Evolutionary conservation across 2,888 invertebrate species (phyloP).

Genomic region (Candidula unifasciata): DNA sequence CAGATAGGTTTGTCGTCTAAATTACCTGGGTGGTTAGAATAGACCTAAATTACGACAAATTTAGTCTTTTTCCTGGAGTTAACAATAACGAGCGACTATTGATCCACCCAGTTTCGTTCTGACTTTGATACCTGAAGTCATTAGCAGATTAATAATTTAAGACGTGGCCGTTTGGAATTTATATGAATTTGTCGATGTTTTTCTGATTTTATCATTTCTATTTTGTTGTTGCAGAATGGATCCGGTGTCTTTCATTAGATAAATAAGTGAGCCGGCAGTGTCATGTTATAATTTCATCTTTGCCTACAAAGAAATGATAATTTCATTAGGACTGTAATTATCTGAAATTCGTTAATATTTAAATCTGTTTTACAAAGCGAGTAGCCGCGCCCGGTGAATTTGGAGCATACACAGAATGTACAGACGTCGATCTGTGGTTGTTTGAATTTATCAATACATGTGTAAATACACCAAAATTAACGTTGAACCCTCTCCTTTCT

Average conservation of each 20-base stretch:
- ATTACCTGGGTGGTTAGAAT: constrained; percentile 12
- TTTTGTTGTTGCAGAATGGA: background rate
- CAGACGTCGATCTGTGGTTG: no score
- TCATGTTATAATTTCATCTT: background rate
- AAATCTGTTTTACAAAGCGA: no score
- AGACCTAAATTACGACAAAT: background rate
- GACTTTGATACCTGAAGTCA: constrained; percentile 16
- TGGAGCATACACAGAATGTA: no score
- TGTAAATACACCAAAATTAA: no score
- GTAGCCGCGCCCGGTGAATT: no score
- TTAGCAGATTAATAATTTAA: constrained; percentile 42
- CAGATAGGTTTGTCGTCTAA: constrained; percentile 15
- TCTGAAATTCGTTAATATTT: background rate
- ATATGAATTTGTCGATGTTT: background rate
- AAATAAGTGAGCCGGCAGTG: background rate
- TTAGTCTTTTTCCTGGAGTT: background rate
- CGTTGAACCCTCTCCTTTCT: no score
- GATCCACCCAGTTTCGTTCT: background rate
- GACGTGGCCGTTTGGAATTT: background rate
- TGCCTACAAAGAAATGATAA: background rate
- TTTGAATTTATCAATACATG: no score
- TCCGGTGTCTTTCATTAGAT: background rate
- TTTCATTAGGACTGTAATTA: background rate
- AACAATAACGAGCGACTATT: constrained; percentile 5
- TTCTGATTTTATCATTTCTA: background rate